Evolutionary conservation across 2,113 vertebrate genomes (phyloP).

Genomic region (Narcine bancroftii): DNA sequence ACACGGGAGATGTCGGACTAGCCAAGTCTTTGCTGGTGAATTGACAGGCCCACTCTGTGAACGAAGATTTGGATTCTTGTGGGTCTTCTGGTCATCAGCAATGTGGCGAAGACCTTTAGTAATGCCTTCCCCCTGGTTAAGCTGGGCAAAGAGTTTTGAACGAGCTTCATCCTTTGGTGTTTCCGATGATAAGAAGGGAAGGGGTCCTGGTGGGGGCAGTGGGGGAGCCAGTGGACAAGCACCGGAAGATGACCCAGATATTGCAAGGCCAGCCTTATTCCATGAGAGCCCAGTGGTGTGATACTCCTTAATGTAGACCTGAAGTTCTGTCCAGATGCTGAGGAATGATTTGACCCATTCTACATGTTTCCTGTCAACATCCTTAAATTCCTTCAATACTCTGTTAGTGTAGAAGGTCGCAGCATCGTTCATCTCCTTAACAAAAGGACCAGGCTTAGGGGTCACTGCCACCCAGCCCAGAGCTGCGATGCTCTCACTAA

Average conservation of each 20-base stretch:
- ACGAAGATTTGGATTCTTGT: conserved; percentile 80
- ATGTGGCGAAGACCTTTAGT: conserved; percentile 89
- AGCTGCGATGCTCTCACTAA: conserved; percentile 93
- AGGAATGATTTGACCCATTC: conserved; percentile 93
- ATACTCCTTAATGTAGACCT: conserved; percentile 85
- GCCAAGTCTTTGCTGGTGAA: conserved; percentile 60
- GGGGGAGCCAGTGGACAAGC: conserved; percentile 60
- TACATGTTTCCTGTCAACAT: conserved; percentile 77
- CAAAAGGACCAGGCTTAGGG: conserved; percentile 89
- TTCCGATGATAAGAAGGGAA: conserved; percentile 51
- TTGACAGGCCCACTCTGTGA: conserved; percentile 52
- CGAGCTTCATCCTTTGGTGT: conserved; percentile 56
- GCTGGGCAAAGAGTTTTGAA: conserved; percentile 79
- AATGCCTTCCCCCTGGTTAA: conserved; percentile 87
- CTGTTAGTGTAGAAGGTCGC: conserved; percentile 98
- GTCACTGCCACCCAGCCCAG: conserved; percentile 91
- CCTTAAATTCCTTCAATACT: conserved; percentile 95
- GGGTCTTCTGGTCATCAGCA: conserved; percentile 77
- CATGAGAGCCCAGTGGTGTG: conserved; percentile 84
- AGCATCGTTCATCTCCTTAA: conserved; percentile 98
- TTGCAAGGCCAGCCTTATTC: conserved; percentile 74
- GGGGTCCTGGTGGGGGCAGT: conserved; percentile 68
- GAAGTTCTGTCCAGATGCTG: conserved; percentile 87
- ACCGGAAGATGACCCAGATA: conserved; percentile 52
- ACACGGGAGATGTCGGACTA: conserved; percentile 47